Conservation (phyloP, 1,140 invertebrate genomes). For the Drosophila teissieri region DNA sequence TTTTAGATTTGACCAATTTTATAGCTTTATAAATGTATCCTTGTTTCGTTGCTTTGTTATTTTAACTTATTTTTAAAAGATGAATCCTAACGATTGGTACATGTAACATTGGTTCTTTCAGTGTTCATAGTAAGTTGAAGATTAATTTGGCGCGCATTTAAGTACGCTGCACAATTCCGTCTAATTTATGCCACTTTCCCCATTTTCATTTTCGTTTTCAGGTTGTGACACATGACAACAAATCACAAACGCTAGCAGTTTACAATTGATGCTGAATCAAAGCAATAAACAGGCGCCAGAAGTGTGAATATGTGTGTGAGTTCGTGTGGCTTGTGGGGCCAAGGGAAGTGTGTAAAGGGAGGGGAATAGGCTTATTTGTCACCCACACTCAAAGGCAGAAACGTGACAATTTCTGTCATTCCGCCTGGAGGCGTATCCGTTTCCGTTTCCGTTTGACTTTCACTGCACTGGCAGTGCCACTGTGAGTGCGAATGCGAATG, state of each 20-base stretch:
- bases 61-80: not conserved
- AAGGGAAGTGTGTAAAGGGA: slow-evolving; percentile 1
- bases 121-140: slow-evolving; percentile 43
- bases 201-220: slow-evolving; percentile 28
- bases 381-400: slow-evolving; percentile 38
- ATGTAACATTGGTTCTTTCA: not conserved
- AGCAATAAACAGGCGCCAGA: slow-evolving; percentile 48
- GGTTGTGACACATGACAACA: slow-evolving; percentile 59
- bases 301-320: not conserved
- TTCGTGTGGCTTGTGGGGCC: too few relatives aligned
- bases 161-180: slow-evolving; percentile 5
- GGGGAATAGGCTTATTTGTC: slow-evolving; percentile 34
- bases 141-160: slow-evolving; percentile 51
- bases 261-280: slow-evolving; percentile 74
- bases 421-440: slow-evolving; percentile 60
- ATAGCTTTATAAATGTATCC: too few relatives aligned
- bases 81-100: too few relatives aligned
- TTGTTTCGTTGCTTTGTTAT: not conserved
- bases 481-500: not conserved
- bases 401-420: slow-evolving; percentile 66
- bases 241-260: slow-evolving; percentile 62
- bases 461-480: slow-evolving; percentile 38
- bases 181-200: not conserved
- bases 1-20: too few relatives aligned
- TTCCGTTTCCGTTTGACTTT: slow-evolving; percentile 66